Evolutionary conservation across 2,113 vertebrate species (phyloP).

Genomic region (Psettodes erumei): DNA sequence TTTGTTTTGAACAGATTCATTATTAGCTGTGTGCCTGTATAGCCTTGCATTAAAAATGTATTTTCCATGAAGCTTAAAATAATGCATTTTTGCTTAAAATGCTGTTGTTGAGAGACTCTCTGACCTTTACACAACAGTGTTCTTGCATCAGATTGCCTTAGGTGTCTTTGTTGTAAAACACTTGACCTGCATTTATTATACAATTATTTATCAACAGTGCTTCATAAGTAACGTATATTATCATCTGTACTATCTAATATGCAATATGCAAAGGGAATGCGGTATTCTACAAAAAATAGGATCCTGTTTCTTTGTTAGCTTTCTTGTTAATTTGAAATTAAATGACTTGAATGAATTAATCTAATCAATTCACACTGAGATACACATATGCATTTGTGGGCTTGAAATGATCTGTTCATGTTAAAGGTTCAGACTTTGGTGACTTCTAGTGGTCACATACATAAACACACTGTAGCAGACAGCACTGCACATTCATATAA

Average conservation of each 20-base stretch:
- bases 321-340: no score
- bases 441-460: slow-evolving; percentile 2
- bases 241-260: no score
- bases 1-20: no score
- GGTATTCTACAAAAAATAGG: no score
- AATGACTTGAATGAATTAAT: no score
- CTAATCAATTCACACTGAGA: not conserved
- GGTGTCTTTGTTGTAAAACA: not conserved
- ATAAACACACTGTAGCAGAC: not conserved
- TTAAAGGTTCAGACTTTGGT: not conserved
- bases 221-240: no score
- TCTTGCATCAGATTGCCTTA: not conserved
- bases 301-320: no score
- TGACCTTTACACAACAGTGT: not conserved
- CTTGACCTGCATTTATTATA: no score
- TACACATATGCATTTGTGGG: not conserved
- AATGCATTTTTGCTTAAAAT: not conserved
- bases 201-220: no score
- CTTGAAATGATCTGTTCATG: not conserved
- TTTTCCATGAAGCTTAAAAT: not conserved
- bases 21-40: no score
- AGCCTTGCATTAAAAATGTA: not conserved
- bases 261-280: no score
- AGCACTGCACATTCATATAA: not conserved
- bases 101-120: not conserved